These are phyloP conservation scores for Magallana nippona DNA, from an alignment of 2,888 invertebrate genomes.

Conservation along the genomic window DNA sequence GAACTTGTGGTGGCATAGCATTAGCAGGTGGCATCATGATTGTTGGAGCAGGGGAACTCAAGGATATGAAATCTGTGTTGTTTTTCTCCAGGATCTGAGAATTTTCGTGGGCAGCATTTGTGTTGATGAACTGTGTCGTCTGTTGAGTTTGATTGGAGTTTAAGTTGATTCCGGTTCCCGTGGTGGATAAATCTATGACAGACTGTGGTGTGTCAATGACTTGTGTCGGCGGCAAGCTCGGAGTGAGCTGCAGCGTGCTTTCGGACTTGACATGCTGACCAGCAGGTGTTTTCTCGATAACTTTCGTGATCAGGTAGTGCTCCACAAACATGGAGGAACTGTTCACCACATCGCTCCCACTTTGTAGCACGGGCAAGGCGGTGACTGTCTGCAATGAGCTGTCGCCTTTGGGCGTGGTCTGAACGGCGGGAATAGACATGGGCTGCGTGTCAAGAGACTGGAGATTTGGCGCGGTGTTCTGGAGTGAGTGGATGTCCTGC, in stretches of 20 bases:
- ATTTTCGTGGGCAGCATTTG: background rate
- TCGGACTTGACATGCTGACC: slow-evolving; percentile 56
- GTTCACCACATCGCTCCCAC: slow-evolving; percentile 32
- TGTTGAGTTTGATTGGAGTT: background rate
- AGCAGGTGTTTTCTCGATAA: slow-evolving; percentile 59
- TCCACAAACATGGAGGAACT: slow-evolving; percentile 57
- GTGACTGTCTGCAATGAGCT: slow-evolving; percentile 38
- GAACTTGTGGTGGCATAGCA: background rate
- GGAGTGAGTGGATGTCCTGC: slow-evolving; percentile 33
- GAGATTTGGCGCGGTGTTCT: slow-evolving; percentile 29
- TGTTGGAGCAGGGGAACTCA: background rate
- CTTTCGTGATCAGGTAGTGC: slow-evolving; percentile 64
- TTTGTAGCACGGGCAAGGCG: slow-evolving; percentile 34
- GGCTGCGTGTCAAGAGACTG: slow-evolving; percentile 30
- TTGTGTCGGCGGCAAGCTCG: slow-evolving; percentile 11
- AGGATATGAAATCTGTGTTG: background rate
- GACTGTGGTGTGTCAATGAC: background rate
- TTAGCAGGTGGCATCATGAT: background rate
- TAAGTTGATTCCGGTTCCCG: background rate
- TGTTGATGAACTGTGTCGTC: background rate
- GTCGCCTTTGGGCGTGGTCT: slow-evolving; percentile 38
- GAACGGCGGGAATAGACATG: slow-evolving; percentile 13
- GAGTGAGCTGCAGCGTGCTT: slow-evolving; percentile 46
- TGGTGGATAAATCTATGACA: slow-evolving; percentile 16
- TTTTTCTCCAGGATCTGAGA: background rate